Base-by-base conservation (phyloP, 2,113 vertebrate genomes). In the Callipepla squamata region DNA sequence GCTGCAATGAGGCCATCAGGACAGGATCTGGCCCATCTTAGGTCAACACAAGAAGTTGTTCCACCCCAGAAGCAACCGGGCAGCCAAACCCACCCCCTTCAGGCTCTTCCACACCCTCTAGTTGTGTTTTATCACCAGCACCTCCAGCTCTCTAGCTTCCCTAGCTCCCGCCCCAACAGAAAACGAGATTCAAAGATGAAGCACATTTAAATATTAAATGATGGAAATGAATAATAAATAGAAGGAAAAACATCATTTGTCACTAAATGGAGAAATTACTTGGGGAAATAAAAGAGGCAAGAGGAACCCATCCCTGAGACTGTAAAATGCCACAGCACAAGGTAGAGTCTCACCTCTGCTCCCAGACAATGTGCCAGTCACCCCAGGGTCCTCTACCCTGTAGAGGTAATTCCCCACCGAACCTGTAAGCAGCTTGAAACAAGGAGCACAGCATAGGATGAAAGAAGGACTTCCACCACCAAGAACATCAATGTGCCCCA, bases 171-270 rank as follows among this genome's bases (percentile, higher is more conserved):
- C 48, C 32, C 1, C 38, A 65, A 48, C 61, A 84, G 55, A 83
- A 48, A 0, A 1, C 5, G 26, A 2, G 1, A 75, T 75, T 75
- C 66, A 80, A 90, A 85, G 77, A 78, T 8, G 70, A 59, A 87
- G 42, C 13, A 8, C 0, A 1, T 63, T 81, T 85, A 69, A 96
- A 82, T 93, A 92, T 93, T 87, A 76, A 83, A 62, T 10, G 22
- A 18, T 1, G 34, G 5, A 58, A 87, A 92, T 80, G 44, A 96
- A 93, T 90, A 90, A 95, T 88, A 90, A 90, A 92, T 44, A 38
- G 34, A 73, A 87, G 14, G 11, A 80, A 87, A 93, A 90, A 66
- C 85, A 87, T 80, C 77, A 40, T 89, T 75, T 91, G 66, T 53
- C 53, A 22, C 53, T 76, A 90, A 87, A 58, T 8, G n/a, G 65